Conservation (phyloP, 2,113 vertebrate genomes). For the Myanophis thanlyinensis region DNA sequence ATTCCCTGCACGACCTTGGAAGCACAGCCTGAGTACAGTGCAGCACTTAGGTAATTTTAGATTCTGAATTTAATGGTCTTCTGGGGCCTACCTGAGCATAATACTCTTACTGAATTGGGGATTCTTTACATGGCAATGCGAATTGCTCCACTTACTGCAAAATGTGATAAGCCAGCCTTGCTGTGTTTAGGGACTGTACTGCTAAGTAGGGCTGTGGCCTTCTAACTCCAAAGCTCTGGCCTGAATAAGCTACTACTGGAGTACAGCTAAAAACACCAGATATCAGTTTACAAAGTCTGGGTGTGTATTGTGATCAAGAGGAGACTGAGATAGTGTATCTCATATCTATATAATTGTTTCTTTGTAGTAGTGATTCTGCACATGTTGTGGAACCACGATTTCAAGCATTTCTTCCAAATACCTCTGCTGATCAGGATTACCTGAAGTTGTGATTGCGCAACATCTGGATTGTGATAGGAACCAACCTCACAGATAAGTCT, state of each 20-base stretch:
- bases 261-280: neutral
- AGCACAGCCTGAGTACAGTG: no score
- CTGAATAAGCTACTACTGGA: neutral
- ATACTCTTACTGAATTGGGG: neutral
- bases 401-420: neutral
- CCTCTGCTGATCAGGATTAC: neutral
- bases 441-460: neutral
- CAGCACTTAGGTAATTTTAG: neutral
- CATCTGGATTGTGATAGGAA: neutral
- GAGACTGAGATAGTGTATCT: neutral
- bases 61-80: neutral
- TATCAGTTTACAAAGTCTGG: neutral
- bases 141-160: neutral
- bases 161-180: neutral
- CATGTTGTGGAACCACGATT: neutral
- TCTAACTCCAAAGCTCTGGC: neutral
- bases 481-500: neutral
- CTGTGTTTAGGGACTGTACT: neutral
- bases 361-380: neutral
- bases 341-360: neutral
- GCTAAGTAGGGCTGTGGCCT: neutral
- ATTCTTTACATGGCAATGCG: neutral
- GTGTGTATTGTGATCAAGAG: neutral
- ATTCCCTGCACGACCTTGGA: neutral
- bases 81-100: neutral